Evolutionary conservation across 2,888 invertebrate species (phyloP), one percentile per base, ranked within the genome.

Genomic region (Acrobeloides nanus): DNA sequence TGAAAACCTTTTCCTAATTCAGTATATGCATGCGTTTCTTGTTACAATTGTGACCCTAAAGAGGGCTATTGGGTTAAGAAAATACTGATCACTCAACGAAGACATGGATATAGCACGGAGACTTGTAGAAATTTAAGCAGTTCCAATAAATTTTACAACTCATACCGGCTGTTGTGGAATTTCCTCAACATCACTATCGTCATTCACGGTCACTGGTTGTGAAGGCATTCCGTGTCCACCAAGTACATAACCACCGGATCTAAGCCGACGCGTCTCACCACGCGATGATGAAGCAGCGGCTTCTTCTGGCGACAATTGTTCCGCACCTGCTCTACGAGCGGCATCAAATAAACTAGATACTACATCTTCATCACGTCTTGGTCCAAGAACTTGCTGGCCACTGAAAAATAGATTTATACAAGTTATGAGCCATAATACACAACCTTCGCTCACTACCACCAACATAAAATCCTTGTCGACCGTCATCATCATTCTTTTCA

Each of bases 361-460:
- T 25, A 59, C 31, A 21, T 56, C 48, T 5, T 38, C 43, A 18
- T 47, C 59, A 20, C 51, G 49, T 32, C 38, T 40, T 26, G 66
- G 66, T n/a, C 64, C 67, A 29, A 68, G 51, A 3, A 68, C 68
- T 31, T 63, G 61, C 47, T 68, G 68, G 1, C 68, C 68, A 47
- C 68, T 67, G 48, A 41, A 61, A 51, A 10, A 23, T 10, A n/a
- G 7, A 15, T 7, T 1, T 5, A 24, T 20, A 18, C 4, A 48
- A 45, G 12, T 21, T 12, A 4, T 4, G 45, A 21, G 15, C 17
- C 20, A 43, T 40, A 12, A 45, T 15, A 52, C n/a, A n/a, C n/a
- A 38, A 54, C 38, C 64, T 61, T 32, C 54, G 60, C 20, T 60
- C 59, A 35, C 59, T 57, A 15, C 66, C 66, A n/a, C 69, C 69